Evolutionary conservation across 2,797 vertebrate genomes (phyloP).

Genomic region (Chloroceryle amazona): DNA sequence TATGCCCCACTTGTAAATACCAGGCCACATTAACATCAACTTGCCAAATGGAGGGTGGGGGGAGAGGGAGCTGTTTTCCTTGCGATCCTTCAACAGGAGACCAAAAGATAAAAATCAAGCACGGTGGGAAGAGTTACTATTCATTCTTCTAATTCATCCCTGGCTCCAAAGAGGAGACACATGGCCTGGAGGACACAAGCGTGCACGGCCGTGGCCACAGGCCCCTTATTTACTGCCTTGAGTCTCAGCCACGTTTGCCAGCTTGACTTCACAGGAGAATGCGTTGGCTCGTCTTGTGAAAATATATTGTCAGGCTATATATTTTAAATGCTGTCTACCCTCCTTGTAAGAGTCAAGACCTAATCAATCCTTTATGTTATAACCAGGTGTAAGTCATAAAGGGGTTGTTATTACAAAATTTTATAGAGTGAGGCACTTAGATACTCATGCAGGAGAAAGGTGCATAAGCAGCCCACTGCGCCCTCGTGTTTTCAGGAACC

Average conservation of each 20-base stretch:
- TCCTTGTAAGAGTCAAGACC: conserved; percentile 71
- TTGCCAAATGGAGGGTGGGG: background rate
- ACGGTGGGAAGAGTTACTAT: background rate
- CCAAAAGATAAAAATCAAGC: background rate
- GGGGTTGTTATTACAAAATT: conserved; percentile 74
- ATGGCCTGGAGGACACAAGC: background rate
- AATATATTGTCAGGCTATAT: conserved; percentile 72
- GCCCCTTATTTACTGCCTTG: conserved; percentile 62
- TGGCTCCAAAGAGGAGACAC: conserved; percentile 22
- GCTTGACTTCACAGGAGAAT: conserved; percentile 40
- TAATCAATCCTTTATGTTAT: conserved; percentile 79
- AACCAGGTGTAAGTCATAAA: conserved; percentile 81
- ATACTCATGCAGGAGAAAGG: conserved; percentile 35
- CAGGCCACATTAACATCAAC: conserved; percentile 63
- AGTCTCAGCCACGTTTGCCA: conserved; percentile 31
- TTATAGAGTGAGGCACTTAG: conserved; percentile 71
- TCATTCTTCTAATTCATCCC: conserved; percentile 19
- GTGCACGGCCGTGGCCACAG: background rate
- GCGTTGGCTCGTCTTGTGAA: conserved; percentile 63
- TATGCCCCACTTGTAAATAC: conserved; percentile 74
- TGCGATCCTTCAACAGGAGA: background rate
- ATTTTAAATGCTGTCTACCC: conserved; percentile 72
- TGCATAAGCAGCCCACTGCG: conserved; percentile 39
- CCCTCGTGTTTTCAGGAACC: background rate
- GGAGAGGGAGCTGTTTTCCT: background rate